Evolutionary conservation across 2,797 vertebrate species (phyloP), one percentile per base, ranked within the genome.

Genomic region (Sylvilagus floridanus): DNA sequence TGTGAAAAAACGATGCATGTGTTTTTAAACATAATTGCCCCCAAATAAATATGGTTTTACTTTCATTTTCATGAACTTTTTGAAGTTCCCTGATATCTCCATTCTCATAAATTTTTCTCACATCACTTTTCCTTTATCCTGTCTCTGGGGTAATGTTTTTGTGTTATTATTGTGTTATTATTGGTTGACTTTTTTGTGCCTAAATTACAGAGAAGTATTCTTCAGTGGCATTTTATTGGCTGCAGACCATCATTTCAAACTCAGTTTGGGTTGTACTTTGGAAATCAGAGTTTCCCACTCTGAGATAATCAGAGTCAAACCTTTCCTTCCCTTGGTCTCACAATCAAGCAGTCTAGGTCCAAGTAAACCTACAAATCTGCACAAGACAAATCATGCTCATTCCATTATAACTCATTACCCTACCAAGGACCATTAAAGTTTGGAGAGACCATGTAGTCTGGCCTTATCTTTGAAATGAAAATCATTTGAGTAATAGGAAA

Each of bases 51-150:
- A 16, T 57, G 17, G 13, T 19, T 57, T 57, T 57, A 57, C 14
- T 19, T 16, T 19, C 19, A 57, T 57, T 57, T 57, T 57, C 17
- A 57, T 57, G 54, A 5, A 21, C 54, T 57, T 57, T 42, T 57
- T 57, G 54, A 57, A 57, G 54, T 6, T 57, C 54, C 54, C 19
- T 19, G 14, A 2, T 62, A 7, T 86, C 65, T 88, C 88, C 63
- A 93, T 91, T 76, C 85, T 88, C 50, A 82, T 42, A 72, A 88
- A 84, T 13, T 85, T 76, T 81, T 83, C 16, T 66, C 13, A 32
- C 8, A 2, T 65, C 22, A 79, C 17, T 2, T 66, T 90, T 73
- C 14, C 35, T 14, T 28, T 19, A 42, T 84, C 71, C 22, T 82
- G 12, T 71, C n/a, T 60, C 66, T 76, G 11, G 88, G 28, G 22